A percentile compares a stretch with the other conserved stretches of the same genome.
Evolutionary conservation across 92 coral and sea anemone species (phyloP).

Genomic region (Heteractis magnifica): DNA sequence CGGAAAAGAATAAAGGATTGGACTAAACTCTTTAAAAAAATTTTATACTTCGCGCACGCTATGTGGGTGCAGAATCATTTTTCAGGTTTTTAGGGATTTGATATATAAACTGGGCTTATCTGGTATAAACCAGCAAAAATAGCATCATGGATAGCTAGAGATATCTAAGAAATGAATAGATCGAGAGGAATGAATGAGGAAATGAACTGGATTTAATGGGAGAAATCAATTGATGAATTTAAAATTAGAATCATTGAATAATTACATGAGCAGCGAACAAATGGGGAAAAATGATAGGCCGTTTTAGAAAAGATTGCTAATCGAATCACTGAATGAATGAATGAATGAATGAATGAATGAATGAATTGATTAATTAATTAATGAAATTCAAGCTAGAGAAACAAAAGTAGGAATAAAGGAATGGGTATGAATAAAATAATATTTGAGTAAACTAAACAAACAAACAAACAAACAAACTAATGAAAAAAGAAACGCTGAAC

Average conservation of each 20-base stretch:
- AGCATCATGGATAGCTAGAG: too few relatives aligned
- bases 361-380: neutral
- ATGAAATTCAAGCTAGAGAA: neutral
- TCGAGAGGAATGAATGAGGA: too few relatives aligned
- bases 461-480: neutral
- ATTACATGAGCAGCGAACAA: neutral
- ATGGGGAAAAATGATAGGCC: neutral
- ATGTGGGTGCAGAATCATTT: neutral
- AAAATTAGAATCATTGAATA: neutral
- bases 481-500: neutral
- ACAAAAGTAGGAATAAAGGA: neutral
- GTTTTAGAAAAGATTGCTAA: neutral
- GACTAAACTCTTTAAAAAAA: neutral
- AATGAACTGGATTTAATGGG: neutral
- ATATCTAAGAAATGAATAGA: too few relatives aligned
- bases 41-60: neutral
- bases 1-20: conserved; percentile 17
- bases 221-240: neutral
- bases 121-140: too few relatives aligned
- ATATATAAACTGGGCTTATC: too few relatives aligned
- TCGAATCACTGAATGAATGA: neutral
- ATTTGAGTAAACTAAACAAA: neutral
- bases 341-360: neutral
- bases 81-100: too few relatives aligned
- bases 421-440: neutral